phyloP scores from a whole-genome alignment of 2,888 invertebrate species.

The Drosophila affinis region DNA sequence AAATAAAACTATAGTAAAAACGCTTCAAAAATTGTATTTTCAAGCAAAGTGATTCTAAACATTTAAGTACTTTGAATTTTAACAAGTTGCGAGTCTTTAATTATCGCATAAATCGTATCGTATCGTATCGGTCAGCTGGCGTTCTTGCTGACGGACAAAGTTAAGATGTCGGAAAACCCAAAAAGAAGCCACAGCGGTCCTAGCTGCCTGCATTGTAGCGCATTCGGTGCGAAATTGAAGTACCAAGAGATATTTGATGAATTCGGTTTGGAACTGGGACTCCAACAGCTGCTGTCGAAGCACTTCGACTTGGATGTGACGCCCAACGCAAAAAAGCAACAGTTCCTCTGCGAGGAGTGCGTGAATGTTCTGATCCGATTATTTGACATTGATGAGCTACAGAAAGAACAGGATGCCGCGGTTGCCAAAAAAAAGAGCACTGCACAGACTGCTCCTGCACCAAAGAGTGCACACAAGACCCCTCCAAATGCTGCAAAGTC shows the following conservation, averaged over 20 bases:
- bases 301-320: constrained; percentile 68
- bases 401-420: constrained; percentile 51
- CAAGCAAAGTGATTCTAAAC: neutral
- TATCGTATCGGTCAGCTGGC: neutral
- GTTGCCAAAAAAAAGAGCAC: neutral
- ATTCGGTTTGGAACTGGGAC: constrained; percentile 77
- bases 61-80: neutral
- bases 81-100: neutral
- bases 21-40: too few species aligned
- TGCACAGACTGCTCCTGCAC: neutral
- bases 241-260: constrained; percentile 81
- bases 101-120: neutral
- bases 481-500: neutral
- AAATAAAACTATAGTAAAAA: neutral
- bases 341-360: constrained; percentile 75
- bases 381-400: constrained; percentile 74
- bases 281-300: constrained; percentile 67
- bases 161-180: constrained; percentile 69
- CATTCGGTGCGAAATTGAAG: constrained; percentile 52
- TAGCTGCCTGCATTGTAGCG: constrained; percentile 74
- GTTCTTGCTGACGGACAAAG: constrained; percentile 57
- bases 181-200: constrained; percentile 28
- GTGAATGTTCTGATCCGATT: constrained; percentile 75
- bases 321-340: constrained; percentile 39
- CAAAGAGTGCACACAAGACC: neutral